Conservation (phyloP, 2,113 vertebrate genomes). For the Scomber scombrus region DNA sequence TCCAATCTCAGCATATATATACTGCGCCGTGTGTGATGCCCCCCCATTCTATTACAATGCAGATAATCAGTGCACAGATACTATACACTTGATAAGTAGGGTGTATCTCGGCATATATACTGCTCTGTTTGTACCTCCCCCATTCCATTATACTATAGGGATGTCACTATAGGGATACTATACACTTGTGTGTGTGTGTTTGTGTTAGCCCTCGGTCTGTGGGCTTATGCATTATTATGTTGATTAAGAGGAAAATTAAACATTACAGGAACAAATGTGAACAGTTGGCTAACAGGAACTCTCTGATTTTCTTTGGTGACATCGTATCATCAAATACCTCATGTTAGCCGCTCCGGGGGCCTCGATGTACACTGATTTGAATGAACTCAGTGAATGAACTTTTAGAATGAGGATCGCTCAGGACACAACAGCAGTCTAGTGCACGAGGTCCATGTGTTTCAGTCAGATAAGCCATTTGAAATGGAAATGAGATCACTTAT, state of each 20-base stretch:
- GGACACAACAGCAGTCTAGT: not conserved
- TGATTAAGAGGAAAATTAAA: conserved; percentile 28
- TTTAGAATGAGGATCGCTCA: not conserved
- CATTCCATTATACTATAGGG: not conserved
- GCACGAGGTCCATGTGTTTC: not conserved
- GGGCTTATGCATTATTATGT: conserved; percentile 27
- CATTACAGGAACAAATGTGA: not conserved
- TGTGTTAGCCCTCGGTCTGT: not conserved
- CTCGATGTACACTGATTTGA: not conserved
- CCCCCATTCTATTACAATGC: not conserved
- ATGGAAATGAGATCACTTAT: conserved; percentile 23
- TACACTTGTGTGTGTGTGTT: not conserved
- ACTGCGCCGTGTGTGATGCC: not conserved
- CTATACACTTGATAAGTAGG: not conserved
- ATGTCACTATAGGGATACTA: not conserved
- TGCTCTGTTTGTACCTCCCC: too few species aligned
- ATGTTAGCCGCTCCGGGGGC: not conserved
- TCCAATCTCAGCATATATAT: not conserved
- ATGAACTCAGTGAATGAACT: not conserved
- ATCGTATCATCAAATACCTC: conserved; percentile 29
- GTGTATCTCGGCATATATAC: not conserved
- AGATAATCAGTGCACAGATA: not conserved
- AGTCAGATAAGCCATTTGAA: not conserved
- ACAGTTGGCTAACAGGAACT: too few species aligned
- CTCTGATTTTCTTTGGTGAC: conserved; percentile 6